Conservation (phyloP, 2,113 vertebrate species). For the Anarhynchus alexandrinus region DNA sequence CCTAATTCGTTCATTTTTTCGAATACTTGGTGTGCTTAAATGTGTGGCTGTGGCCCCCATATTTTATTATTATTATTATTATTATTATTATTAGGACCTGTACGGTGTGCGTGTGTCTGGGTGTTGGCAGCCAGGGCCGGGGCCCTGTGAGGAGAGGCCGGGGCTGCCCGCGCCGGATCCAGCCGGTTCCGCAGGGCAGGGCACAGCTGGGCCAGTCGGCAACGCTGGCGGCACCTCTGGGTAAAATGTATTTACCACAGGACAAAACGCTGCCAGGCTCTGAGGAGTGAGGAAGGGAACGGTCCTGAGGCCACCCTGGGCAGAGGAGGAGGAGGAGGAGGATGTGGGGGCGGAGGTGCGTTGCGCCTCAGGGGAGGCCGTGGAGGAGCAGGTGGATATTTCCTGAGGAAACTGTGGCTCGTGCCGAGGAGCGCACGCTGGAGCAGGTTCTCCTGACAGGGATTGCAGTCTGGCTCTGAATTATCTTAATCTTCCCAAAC, state of each 20-base stretch:
- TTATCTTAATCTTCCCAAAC: no score
- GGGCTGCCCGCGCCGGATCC: not conserved
- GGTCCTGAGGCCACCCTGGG: not conserved
- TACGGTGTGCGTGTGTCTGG: accelerated
- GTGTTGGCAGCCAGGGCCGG: not conserved
- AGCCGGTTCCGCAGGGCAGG: not conserved
- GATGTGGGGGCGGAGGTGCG: not conserved
- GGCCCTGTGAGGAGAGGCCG: not conserved
- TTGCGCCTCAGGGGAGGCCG: accelerated
- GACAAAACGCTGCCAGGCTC: no score
- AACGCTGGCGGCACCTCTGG: accelerated
- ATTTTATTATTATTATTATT: no score
- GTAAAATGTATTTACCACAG: not conserved
- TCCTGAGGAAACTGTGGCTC: not conserved
- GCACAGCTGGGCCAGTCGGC: accelerated
- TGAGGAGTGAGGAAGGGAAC: no score
- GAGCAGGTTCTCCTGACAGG: not conserved
- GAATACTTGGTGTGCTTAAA: not conserved
- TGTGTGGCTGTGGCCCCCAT: no score
- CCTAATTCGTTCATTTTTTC: not conserved
- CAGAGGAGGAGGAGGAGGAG: not conserved
- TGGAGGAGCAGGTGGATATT: not conserved
- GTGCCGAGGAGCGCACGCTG: not conserved
- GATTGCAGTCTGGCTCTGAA: not conserved
- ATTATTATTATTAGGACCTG: accelerated